These are phyloP conservation scores for Cheilosia soror DNA, from an alignment of 2,888 invertebrate genomes.

Conservation along the genomic window DNA sequence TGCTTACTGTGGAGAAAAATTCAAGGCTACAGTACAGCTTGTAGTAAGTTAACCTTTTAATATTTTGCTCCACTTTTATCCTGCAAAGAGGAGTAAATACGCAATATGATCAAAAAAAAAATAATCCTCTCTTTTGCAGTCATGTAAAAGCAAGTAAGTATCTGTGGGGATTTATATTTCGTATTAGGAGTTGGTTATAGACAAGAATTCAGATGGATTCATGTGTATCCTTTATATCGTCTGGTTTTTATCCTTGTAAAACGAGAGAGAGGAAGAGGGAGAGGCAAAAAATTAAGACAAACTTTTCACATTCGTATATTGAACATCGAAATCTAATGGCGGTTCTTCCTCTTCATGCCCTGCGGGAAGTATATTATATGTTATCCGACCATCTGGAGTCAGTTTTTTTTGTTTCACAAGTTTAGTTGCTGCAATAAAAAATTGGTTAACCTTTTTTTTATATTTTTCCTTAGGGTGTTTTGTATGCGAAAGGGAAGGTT, in stretches of 20 bases:
- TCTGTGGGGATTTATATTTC: neutral
- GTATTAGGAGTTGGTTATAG: neutral
- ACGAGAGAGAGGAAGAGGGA: neutral
- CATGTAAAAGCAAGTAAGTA: neutral
- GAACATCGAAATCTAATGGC: slow-evolving; percentile 6
- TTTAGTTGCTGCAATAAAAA: slow-evolving; percentile 16
- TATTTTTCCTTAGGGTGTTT: neutral
- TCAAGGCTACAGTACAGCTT: no score
- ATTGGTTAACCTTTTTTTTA: slow-evolving; percentile 41
- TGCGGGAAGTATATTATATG: slow-evolving; percentile 1
- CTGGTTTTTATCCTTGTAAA: neutral
- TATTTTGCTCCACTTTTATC: no score
- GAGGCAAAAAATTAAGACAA: neutral
- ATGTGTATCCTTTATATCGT: neutral
- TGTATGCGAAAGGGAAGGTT: neutral
- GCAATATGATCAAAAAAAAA: no score
- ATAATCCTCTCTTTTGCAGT: no score
- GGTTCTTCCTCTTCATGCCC: neutral
- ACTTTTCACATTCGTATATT: slow-evolving; percentile 10
- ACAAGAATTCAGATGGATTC: neutral
- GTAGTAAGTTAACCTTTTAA: no score
- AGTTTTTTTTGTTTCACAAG: neutral
- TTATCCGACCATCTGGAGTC: no score
- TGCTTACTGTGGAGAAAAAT: no score
- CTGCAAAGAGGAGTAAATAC: neutral